These are phyloP conservation scores for Aplocera efformata DNA, from an alignment of 2,888 invertebrate genomes.

Conservation along the genomic window DNA sequence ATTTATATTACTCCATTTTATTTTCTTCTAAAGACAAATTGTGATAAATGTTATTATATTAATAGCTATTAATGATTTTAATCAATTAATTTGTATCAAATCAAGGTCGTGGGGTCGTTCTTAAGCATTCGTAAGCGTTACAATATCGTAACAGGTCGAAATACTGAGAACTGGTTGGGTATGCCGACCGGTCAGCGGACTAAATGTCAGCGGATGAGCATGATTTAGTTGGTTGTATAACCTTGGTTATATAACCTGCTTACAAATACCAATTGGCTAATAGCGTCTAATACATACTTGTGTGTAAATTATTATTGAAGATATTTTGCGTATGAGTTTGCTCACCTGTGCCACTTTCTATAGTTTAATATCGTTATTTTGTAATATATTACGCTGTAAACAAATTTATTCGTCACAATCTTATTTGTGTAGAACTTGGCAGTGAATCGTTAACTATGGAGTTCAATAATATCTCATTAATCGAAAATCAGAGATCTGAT, in stretches of 20 bases:
- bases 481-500: too few species aligned
- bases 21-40: too few species aligned
- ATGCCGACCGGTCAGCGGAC: conserved; percentile 58
- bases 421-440: too few species aligned
- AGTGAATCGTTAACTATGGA: too few species aligned
- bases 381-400: conserved; percentile 4
- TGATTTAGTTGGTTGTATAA: conserved; percentile 74
- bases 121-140: too few species aligned
- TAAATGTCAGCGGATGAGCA: conserved; percentile 71
- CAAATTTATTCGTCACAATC: too few species aligned
- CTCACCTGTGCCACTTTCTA: conserved; percentile 22
- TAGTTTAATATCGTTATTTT: conserved; percentile 4
- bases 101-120: too few species aligned
- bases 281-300: conserved; percentile 51
- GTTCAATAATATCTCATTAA: too few species aligned
- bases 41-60: too few species aligned
- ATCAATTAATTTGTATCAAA: too few species aligned
- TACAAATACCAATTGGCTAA: conserved; percentile 64
- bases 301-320: conserved; percentile 30
- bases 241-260: conserved; percentile 67
- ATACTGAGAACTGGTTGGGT: conserved; percentile 60
- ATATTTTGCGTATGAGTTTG: conserved; percentile 23
- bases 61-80: too few species aligned
- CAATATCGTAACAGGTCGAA: conserved; percentile 36
- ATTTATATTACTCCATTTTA: too few species aligned